A percentile compares a stretch with the other conserved stretches of the same genome.
These are phyloP conservation scores for Xerus rutilus DNA, from an alignment of 2,797 vertebrate genomes.

Conservation along the genomic window DNA sequence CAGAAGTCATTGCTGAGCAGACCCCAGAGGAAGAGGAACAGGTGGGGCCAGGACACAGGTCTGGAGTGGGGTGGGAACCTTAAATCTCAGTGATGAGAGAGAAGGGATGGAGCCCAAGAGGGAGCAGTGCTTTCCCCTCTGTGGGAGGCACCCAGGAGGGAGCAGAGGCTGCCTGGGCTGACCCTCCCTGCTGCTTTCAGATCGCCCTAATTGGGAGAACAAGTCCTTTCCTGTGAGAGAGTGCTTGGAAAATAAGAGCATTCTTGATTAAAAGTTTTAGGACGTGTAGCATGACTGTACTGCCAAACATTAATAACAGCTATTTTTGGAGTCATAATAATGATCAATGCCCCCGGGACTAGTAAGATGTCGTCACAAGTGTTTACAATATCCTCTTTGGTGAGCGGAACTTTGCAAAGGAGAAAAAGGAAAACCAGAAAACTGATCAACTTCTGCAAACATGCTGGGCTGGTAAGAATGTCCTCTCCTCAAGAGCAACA, in stretches of 20 bases:
- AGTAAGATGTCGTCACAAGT: not conserved
- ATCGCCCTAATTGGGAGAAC: not conserved
- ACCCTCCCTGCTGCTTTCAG: accelerated
- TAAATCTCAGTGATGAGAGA: not conserved
- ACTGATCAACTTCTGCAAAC: not conserved
- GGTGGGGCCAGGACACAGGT: accelerated
- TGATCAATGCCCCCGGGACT: not conserved
- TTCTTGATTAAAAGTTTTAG: not conserved
- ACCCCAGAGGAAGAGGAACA: not conserved
- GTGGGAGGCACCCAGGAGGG: accelerated
- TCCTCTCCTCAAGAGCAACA: accelerated
- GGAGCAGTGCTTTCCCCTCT: accelerated
- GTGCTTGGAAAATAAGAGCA: not conserved
- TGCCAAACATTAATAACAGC: not conserved
- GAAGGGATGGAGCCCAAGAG: not conserved
- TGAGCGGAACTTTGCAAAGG: not conserved
- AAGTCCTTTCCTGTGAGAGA: not conserved
- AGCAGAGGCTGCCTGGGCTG: accelerated
- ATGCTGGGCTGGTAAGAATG: accelerated
- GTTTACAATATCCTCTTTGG: constrained; percentile 4
- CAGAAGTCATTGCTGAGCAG: not conserved
- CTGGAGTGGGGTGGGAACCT: not conserved
- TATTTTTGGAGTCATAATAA: not conserved
- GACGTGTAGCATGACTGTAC: accelerated
- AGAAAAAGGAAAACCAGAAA: not conserved